Evolutionary conservation across 2,888 invertebrate genomes (phyloP), one percentile per base, ranked within the genome.

Genomic region (Ectemnius continuus): DNA sequence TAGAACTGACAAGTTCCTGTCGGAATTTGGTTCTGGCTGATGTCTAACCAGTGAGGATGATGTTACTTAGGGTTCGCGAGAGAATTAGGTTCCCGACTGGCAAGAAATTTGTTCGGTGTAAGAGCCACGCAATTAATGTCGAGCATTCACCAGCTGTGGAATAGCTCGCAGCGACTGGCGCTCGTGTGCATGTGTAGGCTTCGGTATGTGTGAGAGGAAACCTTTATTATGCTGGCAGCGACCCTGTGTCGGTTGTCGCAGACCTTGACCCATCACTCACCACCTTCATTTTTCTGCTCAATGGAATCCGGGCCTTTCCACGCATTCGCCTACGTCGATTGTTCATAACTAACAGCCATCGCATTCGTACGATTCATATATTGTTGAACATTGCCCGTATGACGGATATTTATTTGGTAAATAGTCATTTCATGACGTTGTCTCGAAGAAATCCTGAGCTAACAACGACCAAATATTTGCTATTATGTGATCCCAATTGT

Each of bases 251-350:
- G 61, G 65, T 70, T 65, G 62, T 60, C 61, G 64, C 28, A 67
- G 66, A 67, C 79, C 79, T 79, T 80, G 79, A 80, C 79, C 79
- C 46, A 59, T 52, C 28, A 58, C 63, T 20, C 61, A 47, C 60
- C 26, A 61, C 23, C 56, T 26, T 58, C 14, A 28, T 59, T 61
- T 23, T 70, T 75, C 61, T 76, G 57, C 70, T 61, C 46, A 45
- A 18, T n/a, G 46, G 13, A 36, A 46, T 18, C 11, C 23, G 16
- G 28, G 36, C 59, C 16, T 45, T n/a, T 59, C 48, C 45, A 57
- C 6, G 36, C 11, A 36, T 11, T 36, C 36, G 36, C 36, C 8
- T 36, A 11, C 11, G 36, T 36, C 11, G 1, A 5, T 36, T 36
- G 23, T 23, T 23, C 23, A 36, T 11, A 36, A 36, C 36, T 36